These are phyloP conservation scores for Eilema caniola DNA, from an alignment of 2,888 invertebrate species.

Conservation along the genomic window DNA sequence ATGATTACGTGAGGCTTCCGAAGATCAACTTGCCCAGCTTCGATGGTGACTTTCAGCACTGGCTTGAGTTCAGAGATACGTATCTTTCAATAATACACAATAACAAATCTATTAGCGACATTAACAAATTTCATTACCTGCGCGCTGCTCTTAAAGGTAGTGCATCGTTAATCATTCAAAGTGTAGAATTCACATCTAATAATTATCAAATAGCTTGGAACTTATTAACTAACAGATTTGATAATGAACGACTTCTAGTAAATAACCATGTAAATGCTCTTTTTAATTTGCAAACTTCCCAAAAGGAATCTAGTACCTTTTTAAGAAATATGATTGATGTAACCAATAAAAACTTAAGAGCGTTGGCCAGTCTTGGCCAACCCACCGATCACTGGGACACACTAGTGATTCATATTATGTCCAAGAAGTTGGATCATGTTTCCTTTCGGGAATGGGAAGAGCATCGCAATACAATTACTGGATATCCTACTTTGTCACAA, in stretches of 20 bases:
- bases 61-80: slow-evolving; percentile 21
- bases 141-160: slow-evolving; percentile 32
- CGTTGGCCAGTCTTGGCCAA: slow-evolving; percentile 12
- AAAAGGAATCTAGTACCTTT: too few relatives aligned
- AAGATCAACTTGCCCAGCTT: slow-evolving; percentile 23
- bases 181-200: slow-evolving; percentile 32
- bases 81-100: slow-evolving; percentile 14
- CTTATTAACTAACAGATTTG: slow-evolving; percentile 36
- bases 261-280: slow-evolving; percentile 40
- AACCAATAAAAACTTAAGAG: too few relatives aligned
- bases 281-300: too few relatives aligned
- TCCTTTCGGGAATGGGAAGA: slow-evolving; percentile 30
- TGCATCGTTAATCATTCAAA: slow-evolving; percentile 36
- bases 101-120: slow-evolving; percentile 2
- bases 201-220: slow-evolving; percentile 43
- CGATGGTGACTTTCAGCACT: slow-evolving; percentile 14
- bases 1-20: slow-evolving; percentile 16
- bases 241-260: slow-evolving; percentile 40
- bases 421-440: slow-evolving; percentile 31
- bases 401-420: slow-evolving; percentile 33
- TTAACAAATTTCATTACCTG: slow-evolving; percentile 21
- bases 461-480: slow-evolving; percentile 13
- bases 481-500: slow-evolving; percentile 9
- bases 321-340: too few relatives aligned
- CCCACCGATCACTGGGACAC: slow-evolving; percentile 19